phyloP scores from a whole-genome alignment of 2,797 vertebrate species.

The Crypturellus tataupa region DNA sequence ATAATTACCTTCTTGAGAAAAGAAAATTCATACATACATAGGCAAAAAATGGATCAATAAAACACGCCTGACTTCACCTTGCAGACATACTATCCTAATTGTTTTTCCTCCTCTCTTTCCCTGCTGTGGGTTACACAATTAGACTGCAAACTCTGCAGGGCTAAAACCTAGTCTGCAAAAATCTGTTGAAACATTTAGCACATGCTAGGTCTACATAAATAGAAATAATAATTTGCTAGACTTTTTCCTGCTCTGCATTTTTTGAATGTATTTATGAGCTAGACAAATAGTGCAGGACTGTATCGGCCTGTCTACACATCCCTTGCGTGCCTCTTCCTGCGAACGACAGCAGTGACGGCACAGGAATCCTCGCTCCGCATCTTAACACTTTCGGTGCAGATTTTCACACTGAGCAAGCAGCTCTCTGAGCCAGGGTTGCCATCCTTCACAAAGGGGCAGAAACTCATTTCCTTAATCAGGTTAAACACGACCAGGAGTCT shows the following conservation, averaged over 20 bases:
- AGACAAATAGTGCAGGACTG: not conserved
- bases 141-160: not conserved
- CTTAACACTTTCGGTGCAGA: not conserved
- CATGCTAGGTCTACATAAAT: not conserved
- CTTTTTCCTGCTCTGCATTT: conserved; percentile 6
- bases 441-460: not conserved
- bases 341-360: not conserved
- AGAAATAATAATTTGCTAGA: conserved; percentile 15
- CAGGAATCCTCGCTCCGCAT: not conserved
- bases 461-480: conserved; percentile 22
- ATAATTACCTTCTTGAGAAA: not conserved
- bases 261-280: not conserved
- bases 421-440: not conserved
- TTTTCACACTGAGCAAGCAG: rapidly evolving
- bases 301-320: not conserved
- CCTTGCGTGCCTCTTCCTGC: not conserved
- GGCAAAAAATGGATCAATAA: not conserved
- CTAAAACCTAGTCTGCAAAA: not conserved
- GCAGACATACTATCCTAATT: not conserved
- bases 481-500: conserved; percentile 2
- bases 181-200: conserved; percentile 44
- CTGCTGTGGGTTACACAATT: not conserved
- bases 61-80: not conserved
- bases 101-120: not conserved
- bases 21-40: not conserved